Evolutionary conservation across 2,888 invertebrate genomes (phyloP).

Genomic region (Scaptomyza flava): DNA sequence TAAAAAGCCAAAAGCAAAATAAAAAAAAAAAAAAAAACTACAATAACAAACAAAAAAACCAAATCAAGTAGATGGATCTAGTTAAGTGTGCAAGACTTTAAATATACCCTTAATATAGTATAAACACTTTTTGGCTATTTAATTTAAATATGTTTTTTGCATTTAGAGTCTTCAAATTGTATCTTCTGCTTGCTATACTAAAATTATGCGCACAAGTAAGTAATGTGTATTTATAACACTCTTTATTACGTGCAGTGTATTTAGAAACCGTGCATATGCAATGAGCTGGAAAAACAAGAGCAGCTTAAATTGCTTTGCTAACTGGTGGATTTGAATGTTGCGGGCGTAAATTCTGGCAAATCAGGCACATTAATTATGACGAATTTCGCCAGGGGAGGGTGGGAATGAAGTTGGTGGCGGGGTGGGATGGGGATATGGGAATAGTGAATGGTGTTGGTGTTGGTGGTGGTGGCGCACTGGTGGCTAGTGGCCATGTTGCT

Average conservation of each 20-base stretch:
- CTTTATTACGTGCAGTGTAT: neutral
- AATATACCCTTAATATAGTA: neutral
- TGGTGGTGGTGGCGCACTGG: constrained; percentile 3
- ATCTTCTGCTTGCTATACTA: neutral
- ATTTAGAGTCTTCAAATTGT: no score
- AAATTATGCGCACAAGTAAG: neutral
- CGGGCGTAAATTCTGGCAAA: constrained; percentile 46
- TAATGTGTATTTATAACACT: neutral
- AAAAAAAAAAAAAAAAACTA: no score
- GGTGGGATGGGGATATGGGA: neutral
- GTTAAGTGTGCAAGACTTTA: neutral
- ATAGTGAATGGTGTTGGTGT: neutral
- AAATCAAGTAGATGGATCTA: neutral
- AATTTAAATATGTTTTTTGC: no score
- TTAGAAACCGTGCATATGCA: neutral
- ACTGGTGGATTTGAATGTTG: constrained; percentile 37
- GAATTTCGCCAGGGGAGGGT: constrained; percentile 31
- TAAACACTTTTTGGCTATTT: no score
- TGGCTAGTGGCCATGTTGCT: constrained; percentile 49
- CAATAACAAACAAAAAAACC: neutral
- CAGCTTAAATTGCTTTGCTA: constrained; percentile 39
- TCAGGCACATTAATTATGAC: constrained; percentile 74
- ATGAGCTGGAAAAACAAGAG: constrained; percentile 8
- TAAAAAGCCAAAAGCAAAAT: neutral
- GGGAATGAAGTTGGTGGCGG: neutral